These are phyloP conservation scores for Ictalurus punctatus DNA, from an alignment of 2,113 vertebrate species.

Conservation along the genomic window DNA sequence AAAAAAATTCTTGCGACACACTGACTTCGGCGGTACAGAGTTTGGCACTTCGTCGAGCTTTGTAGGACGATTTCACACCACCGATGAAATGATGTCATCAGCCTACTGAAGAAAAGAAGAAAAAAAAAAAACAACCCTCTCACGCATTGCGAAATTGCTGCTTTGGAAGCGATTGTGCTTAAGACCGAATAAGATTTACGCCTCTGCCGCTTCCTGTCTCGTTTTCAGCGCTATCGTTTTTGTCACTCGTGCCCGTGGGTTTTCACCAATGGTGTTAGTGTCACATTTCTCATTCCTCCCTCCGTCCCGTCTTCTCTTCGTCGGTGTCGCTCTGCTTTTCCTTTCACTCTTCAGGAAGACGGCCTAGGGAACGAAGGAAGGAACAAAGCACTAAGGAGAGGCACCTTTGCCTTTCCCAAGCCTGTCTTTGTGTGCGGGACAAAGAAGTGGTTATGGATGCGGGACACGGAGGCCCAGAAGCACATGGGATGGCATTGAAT, in stretches of 20 bases:
- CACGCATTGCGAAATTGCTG: neutral
- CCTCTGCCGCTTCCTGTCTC: neutral
- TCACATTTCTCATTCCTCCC: neutral
- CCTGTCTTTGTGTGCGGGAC: constrained; percentile 43
- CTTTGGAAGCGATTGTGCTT: neutral
- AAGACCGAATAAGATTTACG: neutral
- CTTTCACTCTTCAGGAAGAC: constrained; percentile 33
- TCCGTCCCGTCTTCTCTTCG: neutral
- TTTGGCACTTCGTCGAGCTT: neutral
- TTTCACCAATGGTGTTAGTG: neutral
- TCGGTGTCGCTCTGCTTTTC: neutral
- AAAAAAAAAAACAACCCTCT: neutral
- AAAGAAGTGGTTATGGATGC: constrained; percentile 48
- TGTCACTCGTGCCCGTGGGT: neutral
- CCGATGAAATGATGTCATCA: constrained; percentile 37
- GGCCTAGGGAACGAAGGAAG: constrained; percentile 5
- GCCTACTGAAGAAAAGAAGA: neutral
- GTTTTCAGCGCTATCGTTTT: neutral
- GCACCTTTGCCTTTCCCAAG: constrained; percentile 49
- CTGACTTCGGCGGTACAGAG: neutral
- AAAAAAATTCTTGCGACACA: neutral
- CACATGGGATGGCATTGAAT: neutral
- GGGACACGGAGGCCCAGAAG: constrained; percentile 9
- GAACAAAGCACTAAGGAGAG: constrained; percentile 26
- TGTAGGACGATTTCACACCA: constrained; percentile 6